phyloP scores from a whole-genome alignment of 2,797 vertebrate genomes.

The Huso huso region DNA sequence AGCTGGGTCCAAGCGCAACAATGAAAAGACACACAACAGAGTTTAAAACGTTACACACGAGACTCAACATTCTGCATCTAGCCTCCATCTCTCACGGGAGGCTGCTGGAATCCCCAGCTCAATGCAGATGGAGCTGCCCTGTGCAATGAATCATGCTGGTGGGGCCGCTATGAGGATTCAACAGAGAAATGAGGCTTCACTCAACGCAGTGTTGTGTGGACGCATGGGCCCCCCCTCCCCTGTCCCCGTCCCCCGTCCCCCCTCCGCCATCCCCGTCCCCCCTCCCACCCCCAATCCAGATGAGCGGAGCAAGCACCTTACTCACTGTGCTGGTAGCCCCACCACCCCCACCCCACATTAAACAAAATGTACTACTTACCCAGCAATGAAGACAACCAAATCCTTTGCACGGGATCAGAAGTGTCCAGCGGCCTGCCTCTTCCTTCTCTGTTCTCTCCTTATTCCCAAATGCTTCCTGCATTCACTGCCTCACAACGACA shows the following conservation, averaged over 20 bases:
- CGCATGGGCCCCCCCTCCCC: too few species aligned
- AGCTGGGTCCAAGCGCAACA: too few species aligned
- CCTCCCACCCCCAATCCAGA: too few species aligned
- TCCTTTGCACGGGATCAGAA: constrained; percentile 49
- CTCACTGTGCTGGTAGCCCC: too few species aligned
- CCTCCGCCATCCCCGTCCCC: too few species aligned
- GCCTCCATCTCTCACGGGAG: constrained; percentile 68
- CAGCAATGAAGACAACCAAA: constrained; percentile 45
- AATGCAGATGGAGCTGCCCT: constrained; percentile 52
- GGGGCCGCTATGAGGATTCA: constrained; percentile 25
- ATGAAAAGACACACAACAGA: constrained; percentile 25
- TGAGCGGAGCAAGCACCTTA: too few species aligned
- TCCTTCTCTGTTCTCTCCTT: constrained; percentile 30
- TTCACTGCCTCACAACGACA: too few species aligned
- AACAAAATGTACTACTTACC: constrained; percentile 41
- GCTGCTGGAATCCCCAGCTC: constrained; percentile 66
- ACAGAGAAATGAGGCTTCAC: not conserved
- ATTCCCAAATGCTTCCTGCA: too few species aligned
- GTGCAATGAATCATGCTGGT: constrained; percentile 61
- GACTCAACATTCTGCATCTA: constrained; percentile 71
- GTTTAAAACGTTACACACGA: constrained; percentile 61
- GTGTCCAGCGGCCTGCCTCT: constrained; percentile 42
- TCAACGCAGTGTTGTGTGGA: too few species aligned
- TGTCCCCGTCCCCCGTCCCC: too few species aligned
- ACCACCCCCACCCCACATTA: not conserved